Evolutionary conservation across 2,113 vertebrate species (phyloP).

Genomic region (Cathartes aura): DNA sequence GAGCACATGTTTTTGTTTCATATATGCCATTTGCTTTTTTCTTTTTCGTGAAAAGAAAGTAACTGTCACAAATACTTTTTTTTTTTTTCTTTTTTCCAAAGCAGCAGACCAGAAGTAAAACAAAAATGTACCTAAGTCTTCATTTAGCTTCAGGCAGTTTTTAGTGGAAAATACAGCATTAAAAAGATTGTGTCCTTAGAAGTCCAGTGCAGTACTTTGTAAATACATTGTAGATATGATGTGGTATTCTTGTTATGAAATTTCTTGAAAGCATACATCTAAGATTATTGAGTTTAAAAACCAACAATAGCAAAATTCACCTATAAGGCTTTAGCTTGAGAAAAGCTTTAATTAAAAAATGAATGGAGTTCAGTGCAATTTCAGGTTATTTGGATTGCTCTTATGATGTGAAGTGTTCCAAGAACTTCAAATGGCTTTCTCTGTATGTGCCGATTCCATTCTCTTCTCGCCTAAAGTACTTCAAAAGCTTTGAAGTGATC

Average conservation of each 20-base stretch:
- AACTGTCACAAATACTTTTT: neutral
- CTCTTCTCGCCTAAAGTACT: slow-evolving; percentile 36
- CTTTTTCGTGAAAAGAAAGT: neutral
- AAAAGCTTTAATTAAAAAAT: neutral
- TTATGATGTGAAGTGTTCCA: slow-evolving; percentile 29
- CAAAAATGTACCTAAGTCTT: neutral
- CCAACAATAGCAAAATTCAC: neutral
- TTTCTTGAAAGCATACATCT: neutral
- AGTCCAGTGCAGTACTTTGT: neutral
- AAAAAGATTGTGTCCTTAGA: neutral
- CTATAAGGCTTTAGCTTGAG: neutral
- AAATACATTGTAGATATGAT: neutral
- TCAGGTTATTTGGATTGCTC: slow-evolving; percentile 37
- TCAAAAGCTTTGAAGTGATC: slow-evolving; percentile 62
- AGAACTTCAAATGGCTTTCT: slow-evolving; percentile 31
- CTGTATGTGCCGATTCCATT: slow-evolving; percentile 7
- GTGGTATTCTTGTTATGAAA: neutral
- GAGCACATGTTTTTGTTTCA: neutral
- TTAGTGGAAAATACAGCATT: neutral
- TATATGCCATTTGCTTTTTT: neutral
- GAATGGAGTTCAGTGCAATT: neutral
- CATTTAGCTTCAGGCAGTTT: neutral
- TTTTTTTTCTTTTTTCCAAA: neutral
- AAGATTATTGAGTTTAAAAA: neutral
- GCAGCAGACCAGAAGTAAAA: neutral